A percentile compares a stretch with the other conserved stretches of the same genome.
Conservation (phyloP, 30 jellyfish, hydroid and myxozoan genomes). For the Chironex yamaguchii region DNA sequence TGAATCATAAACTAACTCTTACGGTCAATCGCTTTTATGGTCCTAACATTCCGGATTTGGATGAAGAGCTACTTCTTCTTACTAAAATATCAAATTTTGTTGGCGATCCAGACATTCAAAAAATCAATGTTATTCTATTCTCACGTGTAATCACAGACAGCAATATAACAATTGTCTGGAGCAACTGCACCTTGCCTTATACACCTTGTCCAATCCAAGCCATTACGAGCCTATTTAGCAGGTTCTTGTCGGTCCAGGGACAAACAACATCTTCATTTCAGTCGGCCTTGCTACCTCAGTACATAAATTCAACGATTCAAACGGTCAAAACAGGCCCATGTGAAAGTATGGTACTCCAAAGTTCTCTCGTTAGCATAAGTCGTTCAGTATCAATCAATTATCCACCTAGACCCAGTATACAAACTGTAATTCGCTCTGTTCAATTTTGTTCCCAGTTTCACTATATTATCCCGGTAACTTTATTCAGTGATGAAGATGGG, state of each 20-base stretch:
- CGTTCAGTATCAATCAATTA: too few species aligned
- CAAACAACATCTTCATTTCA: slow-evolving; percentile 19
- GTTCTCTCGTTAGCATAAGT: too few species aligned
- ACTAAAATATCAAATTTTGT: slow-evolving; percentile 73
- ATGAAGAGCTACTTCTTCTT: slow-evolving; percentile 75
- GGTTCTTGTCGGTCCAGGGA: slow-evolving; percentile 17
- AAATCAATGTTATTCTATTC: slow-evolving; percentile 61
- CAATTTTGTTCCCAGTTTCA: too few species aligned
- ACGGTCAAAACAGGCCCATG: slow-evolving; percentile 56
- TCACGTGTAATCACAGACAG: slow-evolving; percentile 14
- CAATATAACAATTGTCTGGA: slow-evolving; percentile 59
- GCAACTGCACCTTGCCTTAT: slow-evolving; percentile 80
- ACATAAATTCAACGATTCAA: background rate
- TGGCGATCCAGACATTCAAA: slow-evolving; percentile 68
- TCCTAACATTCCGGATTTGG: slow-evolving; percentile 75
- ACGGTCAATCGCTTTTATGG: slow-evolving; percentile 75
- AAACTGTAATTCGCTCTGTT: slow-evolving; percentile 62
- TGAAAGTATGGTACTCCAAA: too few species aligned
- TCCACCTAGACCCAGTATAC: slow-evolving; percentile 29
- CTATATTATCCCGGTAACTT: slow-evolving; percentile 42
- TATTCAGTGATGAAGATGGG: slow-evolving; percentile 69
- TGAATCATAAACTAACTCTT: slow-evolving; percentile 50
- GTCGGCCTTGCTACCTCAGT: slow-evolving; percentile 71
- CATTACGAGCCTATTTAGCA: slow-evolving; percentile 9
- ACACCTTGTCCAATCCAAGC: slow-evolving; percentile 67